Evolutionary conservation across 2,797 vertebrate species (phyloP).

Genomic region (Acanthis flammea): DNA sequence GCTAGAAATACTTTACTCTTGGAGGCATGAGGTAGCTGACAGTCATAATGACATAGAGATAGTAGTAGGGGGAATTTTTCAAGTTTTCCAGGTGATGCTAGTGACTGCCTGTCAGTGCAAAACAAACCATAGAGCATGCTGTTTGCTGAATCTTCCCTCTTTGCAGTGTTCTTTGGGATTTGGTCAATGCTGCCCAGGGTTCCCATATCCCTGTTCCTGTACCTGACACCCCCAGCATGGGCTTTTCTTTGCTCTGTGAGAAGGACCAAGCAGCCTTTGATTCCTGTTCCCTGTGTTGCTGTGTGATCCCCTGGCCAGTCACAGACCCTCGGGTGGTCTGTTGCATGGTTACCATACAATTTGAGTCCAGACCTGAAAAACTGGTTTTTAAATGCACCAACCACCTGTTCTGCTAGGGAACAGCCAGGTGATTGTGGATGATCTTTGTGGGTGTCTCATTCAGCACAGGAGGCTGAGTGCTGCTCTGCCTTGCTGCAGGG

Average conservation of each 20-base stretch:
- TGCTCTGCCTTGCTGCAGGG: neutral
- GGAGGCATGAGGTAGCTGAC: neutral
- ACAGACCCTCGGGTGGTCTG: conserved; percentile 35
- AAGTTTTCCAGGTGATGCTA: neutral
- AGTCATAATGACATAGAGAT: neutral
- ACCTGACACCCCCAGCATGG: rapidly evolving
- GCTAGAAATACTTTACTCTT: neutral
- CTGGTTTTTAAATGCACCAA: conserved; percentile 11
- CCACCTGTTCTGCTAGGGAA: neutral
- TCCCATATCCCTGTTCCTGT: neutral
- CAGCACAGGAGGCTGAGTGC: neutral
- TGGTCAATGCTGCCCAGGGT: neutral
- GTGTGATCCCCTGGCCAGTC: neutral
- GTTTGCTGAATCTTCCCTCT: neutral
- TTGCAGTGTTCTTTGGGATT: neutral
- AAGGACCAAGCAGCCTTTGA: neutral
- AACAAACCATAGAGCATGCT: neutral
- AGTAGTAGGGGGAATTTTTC: neutral
- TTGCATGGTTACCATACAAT: conserved; percentile 4
- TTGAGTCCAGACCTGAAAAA: conserved; percentile 55
- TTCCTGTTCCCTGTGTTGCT: neutral
- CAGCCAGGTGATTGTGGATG: neutral
- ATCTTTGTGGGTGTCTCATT: neutral
- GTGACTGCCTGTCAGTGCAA: neutral
- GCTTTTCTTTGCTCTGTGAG: neutral